A percentile compares a stretch with the other conserved stretches of the same genome.
These are phyloP conservation scores for Meandrina meandrites DNA, from an alignment of 92 coral and sea anemone genomes.

Conservation along the genomic window DNA sequence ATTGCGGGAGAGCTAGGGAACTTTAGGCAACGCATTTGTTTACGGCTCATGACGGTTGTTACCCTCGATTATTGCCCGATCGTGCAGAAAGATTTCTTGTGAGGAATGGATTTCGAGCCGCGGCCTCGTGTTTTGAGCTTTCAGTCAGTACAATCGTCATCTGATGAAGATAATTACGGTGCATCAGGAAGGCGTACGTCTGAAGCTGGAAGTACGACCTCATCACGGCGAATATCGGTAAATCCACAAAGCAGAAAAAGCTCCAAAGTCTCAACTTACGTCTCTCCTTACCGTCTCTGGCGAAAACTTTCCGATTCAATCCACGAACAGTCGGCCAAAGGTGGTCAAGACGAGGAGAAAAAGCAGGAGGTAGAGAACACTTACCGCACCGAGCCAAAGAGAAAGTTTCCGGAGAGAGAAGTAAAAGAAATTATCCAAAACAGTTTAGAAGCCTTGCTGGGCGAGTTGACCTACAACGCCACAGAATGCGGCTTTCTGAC, in stretches of 20 bases:
- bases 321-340: not conserved
- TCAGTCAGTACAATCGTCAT: slow-evolving; percentile 21
- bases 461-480: slow-evolving; percentile 49
- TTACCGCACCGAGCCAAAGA: slow-evolving; percentile 84
- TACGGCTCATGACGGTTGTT: not conserved
- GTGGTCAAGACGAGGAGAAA: slow-evolving; percentile 13
- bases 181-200: not conserved
- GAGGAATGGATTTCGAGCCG: slow-evolving; percentile 30
- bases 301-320: slow-evolving; percentile 36
- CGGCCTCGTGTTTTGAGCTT: slow-evolving; percentile 34
- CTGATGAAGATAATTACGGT: slow-evolving; percentile 15
- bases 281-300: slow-evolving; percentile 65
- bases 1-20: not conserved
- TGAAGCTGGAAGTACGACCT: slow-evolving; percentile 4
- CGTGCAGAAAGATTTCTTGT: not conserved
- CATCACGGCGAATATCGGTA: slow-evolving; percentile 9
- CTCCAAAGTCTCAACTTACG: slow-evolving; percentile 37
- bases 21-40: slow-evolving; percentile 18
- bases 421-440: slow-evolving; percentile 67
- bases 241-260: slow-evolving; percentile 16
- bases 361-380: slow-evolving; percentile 70
- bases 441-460: slow-evolving; percentile 54
- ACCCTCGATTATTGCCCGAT: not conserved
- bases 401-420: slow-evolving; percentile 63
- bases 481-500: slow-evolving; percentile 61